Percentiles rank a stretch among this genome's conserved stretches.
These are phyloP conservation scores for Lasioglossum albipes DNA, from an alignment of 1,140 invertebrate genomes.

Conservation along the genomic window DNA sequence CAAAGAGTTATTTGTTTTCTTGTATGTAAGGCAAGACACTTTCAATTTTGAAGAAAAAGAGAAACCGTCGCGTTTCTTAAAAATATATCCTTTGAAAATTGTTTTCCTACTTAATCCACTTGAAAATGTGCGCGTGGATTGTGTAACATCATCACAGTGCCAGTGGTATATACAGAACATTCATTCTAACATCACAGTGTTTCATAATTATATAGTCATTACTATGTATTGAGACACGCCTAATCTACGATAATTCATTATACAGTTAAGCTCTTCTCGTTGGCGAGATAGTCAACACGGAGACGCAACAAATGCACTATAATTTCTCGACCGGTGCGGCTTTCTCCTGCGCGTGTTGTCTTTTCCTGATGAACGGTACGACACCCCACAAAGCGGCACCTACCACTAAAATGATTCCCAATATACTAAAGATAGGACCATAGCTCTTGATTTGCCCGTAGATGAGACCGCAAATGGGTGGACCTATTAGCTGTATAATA, in stretches of 20 bases:
- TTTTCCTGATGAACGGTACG: conserved; percentile 85
- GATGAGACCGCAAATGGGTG: conserved; percentile 87
- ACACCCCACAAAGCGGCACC: conserved; percentile 87
- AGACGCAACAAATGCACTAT: conserved; percentile 45
- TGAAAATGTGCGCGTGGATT: conserved; percentile 44
- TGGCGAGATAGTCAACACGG: conserved; percentile 5
- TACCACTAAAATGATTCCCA: conserved; percentile 87
- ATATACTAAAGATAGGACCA: conserved; percentile 85
- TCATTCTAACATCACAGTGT: conserved; percentile 60
- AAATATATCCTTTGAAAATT: conserved; percentile 54
- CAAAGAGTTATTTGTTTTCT: conserved; percentile 42
- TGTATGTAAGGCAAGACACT: conserved; percentile 55
- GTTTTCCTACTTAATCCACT: conserved; percentile 36
- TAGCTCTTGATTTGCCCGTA: conserved; percentile 84
- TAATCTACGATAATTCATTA: conserved; percentile 25
- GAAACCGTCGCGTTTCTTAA: conserved; percentile 38
- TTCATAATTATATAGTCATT: conserved; percentile 28
- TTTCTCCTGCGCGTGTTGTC: conserved; percentile 69
- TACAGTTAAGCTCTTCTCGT: conserved; percentile 31
- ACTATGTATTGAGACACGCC: conserved; percentile 27
- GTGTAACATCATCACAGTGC: conserved; percentile 51
- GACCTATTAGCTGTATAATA: conserved; percentile 88
- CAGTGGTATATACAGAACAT: conserved; percentile 41
- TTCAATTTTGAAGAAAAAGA: conserved; percentile 42
- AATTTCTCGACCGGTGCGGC: conserved; percentile 60